Base-by-base conservation (phyloP, 1,140 invertebrate genomes). In the Atta cephalotes region DNA sequence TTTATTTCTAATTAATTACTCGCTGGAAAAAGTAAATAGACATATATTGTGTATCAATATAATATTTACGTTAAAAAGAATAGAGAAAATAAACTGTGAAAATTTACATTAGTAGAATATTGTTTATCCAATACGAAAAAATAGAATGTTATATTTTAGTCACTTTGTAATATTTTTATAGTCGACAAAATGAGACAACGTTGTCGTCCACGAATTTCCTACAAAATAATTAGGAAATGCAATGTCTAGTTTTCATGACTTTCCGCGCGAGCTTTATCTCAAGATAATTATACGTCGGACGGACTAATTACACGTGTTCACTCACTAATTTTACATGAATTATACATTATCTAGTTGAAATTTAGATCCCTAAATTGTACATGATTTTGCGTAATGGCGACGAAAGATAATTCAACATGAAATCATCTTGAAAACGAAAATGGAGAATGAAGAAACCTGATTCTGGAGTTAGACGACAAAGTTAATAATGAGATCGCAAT, bases 291-390 rank as follows among this genome's bases (percentile, higher is more conserved):
- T 58, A 65, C 28, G 58, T 80, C 77, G 16, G 65, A 39, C n/a
- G 53, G 7, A 76, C 18, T 76, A 84, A 84, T 84, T 76, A 84
- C 25, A 84, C 45, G 25, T 62, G 25, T 84, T 76, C 35, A n/a
- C 25, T 25, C n/a, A 56, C 35, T 63, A 84, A 84, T 84, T 84
- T 76, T 76, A 62, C 56, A n/a, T 63, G 9, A 60, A 14, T 76
- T 84, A 84, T 84, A 31, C 14, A 63, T 25, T 18, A 10, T 68
- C n/a, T 25, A 35, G 5, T 84, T 76, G 62, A 84, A 84, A 84
- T 84, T 84, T 76, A 84, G 58, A 63, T 82, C 14, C 21, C 51
- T 60, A 74, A 82, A 82, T 62, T 84, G 14, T 25, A 84, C 39
- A 21, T 3, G 45, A 56, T 14, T 49, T 12, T 31, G 18, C 12